Conservation (phyloP, 2,797 vertebrate species). For the Lacerta bilineata region DNA sequence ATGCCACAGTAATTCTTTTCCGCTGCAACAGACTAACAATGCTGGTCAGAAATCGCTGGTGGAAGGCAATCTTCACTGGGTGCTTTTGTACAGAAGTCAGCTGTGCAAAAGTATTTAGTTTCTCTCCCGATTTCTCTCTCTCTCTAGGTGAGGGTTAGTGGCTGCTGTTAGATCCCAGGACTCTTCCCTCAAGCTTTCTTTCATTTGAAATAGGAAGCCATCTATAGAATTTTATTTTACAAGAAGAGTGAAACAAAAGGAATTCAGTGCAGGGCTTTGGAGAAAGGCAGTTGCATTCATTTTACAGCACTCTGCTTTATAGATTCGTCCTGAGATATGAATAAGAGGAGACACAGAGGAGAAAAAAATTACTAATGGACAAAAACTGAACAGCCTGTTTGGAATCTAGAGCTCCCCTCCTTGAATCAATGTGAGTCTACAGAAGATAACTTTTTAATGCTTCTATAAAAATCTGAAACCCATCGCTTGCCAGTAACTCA, state of each 20-base stretch:
- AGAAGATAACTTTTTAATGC: slow-evolving; percentile 53
- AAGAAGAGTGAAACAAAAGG: slow-evolving; percentile 65
- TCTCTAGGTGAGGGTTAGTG: slow-evolving; percentile 25
- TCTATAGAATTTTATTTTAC: slow-evolving; percentile 73
- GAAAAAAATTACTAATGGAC: slow-evolving; percentile 61
- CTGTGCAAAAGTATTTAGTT: slow-evolving; percentile 62
- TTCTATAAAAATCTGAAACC: slow-evolving; percentile 37
- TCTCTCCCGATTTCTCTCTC: slow-evolving; percentile 54
- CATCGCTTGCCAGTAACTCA: slow-evolving; percentile 52
- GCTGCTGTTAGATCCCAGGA: slow-evolving; percentile 56
- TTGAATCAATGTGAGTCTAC: background rate
- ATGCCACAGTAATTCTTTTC: too few species aligned
- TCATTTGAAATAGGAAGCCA: slow-evolving; percentile 74
- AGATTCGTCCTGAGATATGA: slow-evolving; percentile 51
- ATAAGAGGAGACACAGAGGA: slow-evolving; percentile 44
- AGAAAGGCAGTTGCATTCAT: slow-evolving; percentile 25
- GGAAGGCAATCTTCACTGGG: background rate
- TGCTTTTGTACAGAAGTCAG: slow-evolving; percentile 47
- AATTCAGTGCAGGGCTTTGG: slow-evolving; percentile 56
- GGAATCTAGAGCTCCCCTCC: slow-evolving; percentile 21
- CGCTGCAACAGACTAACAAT: too few species aligned
- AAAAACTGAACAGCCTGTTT: slow-evolving; percentile 51
- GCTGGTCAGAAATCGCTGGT: slow-evolving; percentile 29
- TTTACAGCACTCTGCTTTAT: slow-evolving; percentile 57
- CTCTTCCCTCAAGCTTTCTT: slow-evolving; percentile 50